Percentiles rank a stretch among this genome's conserved stretches.
phyloP scores from a whole-genome alignment of 2,888 invertebrate species.

The Alviniconcha strummeri region DNA sequence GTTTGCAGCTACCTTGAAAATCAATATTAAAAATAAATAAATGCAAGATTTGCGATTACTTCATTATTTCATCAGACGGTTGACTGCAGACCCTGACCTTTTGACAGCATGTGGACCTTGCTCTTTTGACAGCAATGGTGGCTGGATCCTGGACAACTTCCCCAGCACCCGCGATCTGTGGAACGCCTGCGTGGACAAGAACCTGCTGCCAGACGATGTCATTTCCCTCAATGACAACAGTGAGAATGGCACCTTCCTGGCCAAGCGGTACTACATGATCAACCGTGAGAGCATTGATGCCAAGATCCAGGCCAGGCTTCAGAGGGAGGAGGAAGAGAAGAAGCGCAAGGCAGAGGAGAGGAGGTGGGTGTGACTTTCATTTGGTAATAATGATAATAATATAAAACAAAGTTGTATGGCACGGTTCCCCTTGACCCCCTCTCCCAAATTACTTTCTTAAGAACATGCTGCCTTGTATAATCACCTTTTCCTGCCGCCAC shows the following conservation, averaged over 20 bases:
- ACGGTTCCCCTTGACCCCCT: too few relatives aligned
- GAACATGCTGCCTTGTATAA: not conserved
- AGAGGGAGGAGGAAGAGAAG: constrained; percentile 59
- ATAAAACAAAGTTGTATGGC: too few relatives aligned
- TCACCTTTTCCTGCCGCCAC: too few relatives aligned
- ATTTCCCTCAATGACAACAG: constrained; percentile 66
- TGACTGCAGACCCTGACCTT: too few relatives aligned
- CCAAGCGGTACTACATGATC: constrained; percentile 64
- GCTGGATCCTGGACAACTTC: constrained; percentile 73
- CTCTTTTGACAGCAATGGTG: constrained; percentile 62
- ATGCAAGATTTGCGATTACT: too few relatives aligned
- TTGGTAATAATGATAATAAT: too few relatives aligned
- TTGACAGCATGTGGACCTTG: too few relatives aligned
- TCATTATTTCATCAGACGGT: too few relatives aligned
- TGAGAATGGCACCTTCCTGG: constrained; percentile 60
- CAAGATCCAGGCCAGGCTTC: constrained; percentile 55
- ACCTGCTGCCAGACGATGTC: constrained; percentile 70
- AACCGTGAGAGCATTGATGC: constrained; percentile 63
- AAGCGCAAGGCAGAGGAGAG: constrained; percentile 58
- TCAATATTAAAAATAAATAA: too few relatives aligned
- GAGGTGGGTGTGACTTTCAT: constrained; percentile 49
- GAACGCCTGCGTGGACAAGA: constrained; percentile 68
- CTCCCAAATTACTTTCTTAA: not conserved
- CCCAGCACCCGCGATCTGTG: constrained; percentile 71
- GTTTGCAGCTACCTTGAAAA: not conserved